These are phyloP conservation scores for Arbacia lixula DNA, from an alignment of 53 echinoderm and acorn worm genomes.

Conservation along the genomic window DNA sequence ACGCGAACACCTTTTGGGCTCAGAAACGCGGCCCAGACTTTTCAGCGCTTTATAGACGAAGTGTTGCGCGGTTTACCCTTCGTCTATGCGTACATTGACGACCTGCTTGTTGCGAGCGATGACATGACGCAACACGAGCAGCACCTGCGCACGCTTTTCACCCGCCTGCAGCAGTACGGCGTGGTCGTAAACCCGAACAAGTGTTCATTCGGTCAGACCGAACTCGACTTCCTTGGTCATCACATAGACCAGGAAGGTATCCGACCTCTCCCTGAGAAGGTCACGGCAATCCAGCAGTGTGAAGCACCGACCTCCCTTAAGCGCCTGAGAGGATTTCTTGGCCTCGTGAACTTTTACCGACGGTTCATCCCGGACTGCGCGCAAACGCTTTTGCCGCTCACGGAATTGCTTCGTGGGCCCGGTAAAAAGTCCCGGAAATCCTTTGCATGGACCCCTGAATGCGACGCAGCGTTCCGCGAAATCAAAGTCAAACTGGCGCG, in stretches of 20 bases:
- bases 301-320: conserved; percentile 43
- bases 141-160: conserved; percentile 51
- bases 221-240: too few relatives aligned
- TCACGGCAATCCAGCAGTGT: conserved; percentile 48
- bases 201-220: conserved; percentile 8
- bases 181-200: conserved; percentile 62
- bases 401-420: too few relatives aligned
- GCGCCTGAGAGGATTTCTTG: too few relatives aligned
- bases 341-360: too few relatives aligned
- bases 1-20: conserved; percentile 67
- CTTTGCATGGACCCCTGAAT: conserved; percentile 7
- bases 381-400: too few relatives aligned
- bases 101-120: conserved; percentile 47
- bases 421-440: conserved; percentile 13
- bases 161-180: conserved; percentile 42
- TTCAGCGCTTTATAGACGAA: conserved; percentile 58
- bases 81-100: conserved; percentile 60
- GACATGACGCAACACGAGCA: conserved; percentile 13
- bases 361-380: too few relatives aligned
- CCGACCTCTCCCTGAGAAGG: too few relatives aligned
- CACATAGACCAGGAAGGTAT: too few relatives aligned
- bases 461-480: conserved; percentile 3
- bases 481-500: conserved; percentile 42
- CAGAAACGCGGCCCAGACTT: conserved; percentile 64
- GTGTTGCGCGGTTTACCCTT: conserved; percentile 35